Conservation (phyloP, 2,113 vertebrate species). For the Thermophis baileyi region DNA sequence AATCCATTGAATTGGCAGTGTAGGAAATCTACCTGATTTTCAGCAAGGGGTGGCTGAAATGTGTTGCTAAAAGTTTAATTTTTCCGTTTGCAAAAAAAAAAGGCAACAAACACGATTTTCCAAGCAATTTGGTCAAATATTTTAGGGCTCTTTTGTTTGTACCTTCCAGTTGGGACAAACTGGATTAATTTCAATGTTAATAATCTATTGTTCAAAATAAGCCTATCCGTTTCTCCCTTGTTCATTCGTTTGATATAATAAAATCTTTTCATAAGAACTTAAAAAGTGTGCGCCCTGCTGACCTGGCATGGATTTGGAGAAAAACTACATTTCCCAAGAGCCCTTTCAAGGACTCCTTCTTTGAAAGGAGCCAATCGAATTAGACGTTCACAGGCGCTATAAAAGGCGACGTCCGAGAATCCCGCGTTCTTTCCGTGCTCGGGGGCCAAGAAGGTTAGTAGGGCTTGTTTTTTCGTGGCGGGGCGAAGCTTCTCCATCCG, state of each 20-base stretch:
- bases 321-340: constrained; percentile 44
- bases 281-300: background rate
- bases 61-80: background rate
- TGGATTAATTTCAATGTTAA: background rate
- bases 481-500: background rate
- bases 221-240: background rate
- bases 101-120: background rate
- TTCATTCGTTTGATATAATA: background rate
- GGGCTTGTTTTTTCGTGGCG: fast-evolving
- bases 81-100: background rate
- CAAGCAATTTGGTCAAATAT: background rate
- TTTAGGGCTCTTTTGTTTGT: background rate
- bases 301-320: background rate
- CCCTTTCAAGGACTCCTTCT: fast-evolving
- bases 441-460: fast-evolving
- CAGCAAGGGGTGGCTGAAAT: background rate
- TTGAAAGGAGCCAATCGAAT: constrained; percentile 34
- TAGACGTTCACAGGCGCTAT: fast-evolving
- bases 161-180: background rate
- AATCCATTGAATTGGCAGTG: background rate
- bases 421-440: background rate
- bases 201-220: background rate
- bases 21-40: background rate
- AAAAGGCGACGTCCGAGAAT: fast-evolving
- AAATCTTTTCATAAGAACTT: background rate